Base-by-base conservation (phyloP, 2,113 vertebrate genomes). In the Ciconia boyciana region DNA sequence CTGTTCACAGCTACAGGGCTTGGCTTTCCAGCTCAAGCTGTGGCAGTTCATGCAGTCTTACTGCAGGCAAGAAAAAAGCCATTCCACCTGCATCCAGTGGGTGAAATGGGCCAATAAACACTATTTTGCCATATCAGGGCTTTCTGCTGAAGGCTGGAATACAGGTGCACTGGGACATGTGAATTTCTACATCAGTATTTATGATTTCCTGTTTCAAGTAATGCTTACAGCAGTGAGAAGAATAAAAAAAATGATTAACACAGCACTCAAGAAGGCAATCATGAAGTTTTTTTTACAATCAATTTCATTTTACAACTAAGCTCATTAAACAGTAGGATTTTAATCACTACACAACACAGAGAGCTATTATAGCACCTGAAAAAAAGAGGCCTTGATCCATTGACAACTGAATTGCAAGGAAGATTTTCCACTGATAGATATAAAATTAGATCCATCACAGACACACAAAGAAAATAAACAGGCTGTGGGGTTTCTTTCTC, bases 241-340 rank as follows among this genome's bases (percentile, higher is more conserved):
- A 95, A 95, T 95, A 65, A 82, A 74, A 96, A 54, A 94, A 78
- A 92, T 41, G 11, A 97, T 97, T 91, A 95, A 95, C 84, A 44
- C 0, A 7, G 78, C 70, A 91, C 79, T 95, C 74, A 84, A 83
- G 51, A 88, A 97, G 58, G 95, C 89, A 95, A 95, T 91, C 84
- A 80, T 76, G 69, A 78, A 87, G 51, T 16, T 6, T 0, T 66
- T 93, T 94, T 92, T 54, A 93, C 66, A 97, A 95, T 96, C 95
- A 91, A 95, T 96, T 97, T 90, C 71, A 72, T 95, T 97, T 96
- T 96, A 97, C 71, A 94, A 22, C 93, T 90, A 58, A 85, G 83
- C 96, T 95, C 93, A 94, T 97, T 97, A 93, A 96, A 95, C 91
- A 91, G 95, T 57, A 44, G 95, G 93, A 80, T 96, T 96, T 97